phyloP scores from a whole-genome alignment of 2,888 invertebrate genomes.

The Flexamia atlantica region DNA sequence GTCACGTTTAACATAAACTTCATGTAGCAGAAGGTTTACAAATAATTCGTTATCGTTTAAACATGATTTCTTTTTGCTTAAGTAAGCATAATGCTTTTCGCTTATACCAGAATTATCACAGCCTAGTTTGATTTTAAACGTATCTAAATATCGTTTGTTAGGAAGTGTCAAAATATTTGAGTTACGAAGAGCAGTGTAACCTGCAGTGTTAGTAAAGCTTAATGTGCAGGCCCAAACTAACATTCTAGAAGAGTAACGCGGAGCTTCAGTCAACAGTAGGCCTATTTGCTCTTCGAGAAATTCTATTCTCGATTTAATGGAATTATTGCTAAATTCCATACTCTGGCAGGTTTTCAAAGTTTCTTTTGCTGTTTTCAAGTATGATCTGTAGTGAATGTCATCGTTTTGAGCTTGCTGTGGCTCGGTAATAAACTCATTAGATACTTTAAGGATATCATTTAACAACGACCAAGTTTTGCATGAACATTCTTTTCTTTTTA shows the following conservation, averaged over 20 bases:
- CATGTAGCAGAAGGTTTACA: conserved; percentile 8
- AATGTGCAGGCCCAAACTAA: conserved; percentile 22
- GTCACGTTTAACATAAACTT: too few species aligned
- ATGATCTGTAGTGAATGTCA: conserved; percentile 14
- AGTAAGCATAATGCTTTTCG: background rate
- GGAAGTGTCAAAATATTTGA: conserved; percentile 22
- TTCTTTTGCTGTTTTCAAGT: background rate
- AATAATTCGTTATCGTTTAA: conserved; percentile 10
- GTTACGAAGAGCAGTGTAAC: conserved; percentile 28
- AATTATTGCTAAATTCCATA: background rate
- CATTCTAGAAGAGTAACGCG: background rate
- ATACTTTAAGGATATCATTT: conserved; percentile 20
- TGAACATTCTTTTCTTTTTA: conserved; percentile 13
- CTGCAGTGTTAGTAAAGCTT: conserved; percentile 13
- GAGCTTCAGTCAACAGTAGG: background rate
- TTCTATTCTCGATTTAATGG: background rate
- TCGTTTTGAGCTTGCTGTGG: conserved; percentile 22
- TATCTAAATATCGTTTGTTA: conserved; percentile 31
- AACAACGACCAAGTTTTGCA: conserved; percentile 34
- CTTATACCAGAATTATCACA: conserved; percentile 19
- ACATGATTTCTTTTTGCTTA: background rate
- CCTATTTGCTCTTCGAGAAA: conserved; percentile 10
- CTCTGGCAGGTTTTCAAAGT: background rate
- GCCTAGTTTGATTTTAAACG: conserved; percentile 35
- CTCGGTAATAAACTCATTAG: conserved; percentile 16